These are phyloP conservation scores for Larimichthys crocea DNA, from an alignment of 2,113 vertebrate genomes.

Conservation along the genomic window DNA sequence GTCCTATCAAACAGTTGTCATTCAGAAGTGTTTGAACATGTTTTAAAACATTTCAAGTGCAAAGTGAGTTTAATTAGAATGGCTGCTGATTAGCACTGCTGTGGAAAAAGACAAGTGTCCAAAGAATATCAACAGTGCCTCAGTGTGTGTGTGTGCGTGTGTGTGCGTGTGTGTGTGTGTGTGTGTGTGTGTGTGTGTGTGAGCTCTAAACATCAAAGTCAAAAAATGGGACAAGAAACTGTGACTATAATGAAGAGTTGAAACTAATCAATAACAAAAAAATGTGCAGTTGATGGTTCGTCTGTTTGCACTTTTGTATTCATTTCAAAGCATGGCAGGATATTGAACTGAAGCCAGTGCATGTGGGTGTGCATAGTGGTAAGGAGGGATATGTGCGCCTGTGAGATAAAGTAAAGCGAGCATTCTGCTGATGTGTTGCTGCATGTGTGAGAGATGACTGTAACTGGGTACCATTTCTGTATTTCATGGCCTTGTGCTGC, in stretches of 20 bases:
- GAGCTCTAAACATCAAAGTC: conserved; percentile 44
- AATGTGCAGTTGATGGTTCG: conserved; percentile 10
- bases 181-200: conserved; percentile 1
- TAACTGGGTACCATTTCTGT: neutral
- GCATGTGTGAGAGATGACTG: conserved; percentile 2
- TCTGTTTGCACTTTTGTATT: conserved; percentile 33
- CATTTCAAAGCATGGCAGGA: conserved; percentile 19
- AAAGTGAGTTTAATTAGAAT: conserved; percentile 79
- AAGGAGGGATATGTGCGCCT: conserved; percentile 23
- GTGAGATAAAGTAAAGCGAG: conserved; percentile 18
- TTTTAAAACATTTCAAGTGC: conserved; percentile 75
- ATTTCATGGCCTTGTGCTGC: neutral
- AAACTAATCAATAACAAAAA: conserved; percentile 31
- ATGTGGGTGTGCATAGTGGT: conserved; percentile 17
- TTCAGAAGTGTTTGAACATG: conserved; percentile 74
- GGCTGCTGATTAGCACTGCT: conserved; percentile 62
- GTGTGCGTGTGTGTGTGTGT: neutral
- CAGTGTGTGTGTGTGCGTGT: conserved; percentile 8
- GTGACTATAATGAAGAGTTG: conserved; percentile 7
- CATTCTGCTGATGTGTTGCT: conserved; percentile 2
- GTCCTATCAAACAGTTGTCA: conserved; percentile 73
- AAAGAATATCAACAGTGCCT: conserved; percentile 65
- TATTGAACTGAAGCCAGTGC: conserved; percentile 17
- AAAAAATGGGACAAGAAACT: conserved; percentile 22
- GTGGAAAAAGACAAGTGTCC: conserved; percentile 47